Evolutionary conservation across 1,140 invertebrate species (phyloP).

Genomic region (Scylla paramamosain): DNA sequence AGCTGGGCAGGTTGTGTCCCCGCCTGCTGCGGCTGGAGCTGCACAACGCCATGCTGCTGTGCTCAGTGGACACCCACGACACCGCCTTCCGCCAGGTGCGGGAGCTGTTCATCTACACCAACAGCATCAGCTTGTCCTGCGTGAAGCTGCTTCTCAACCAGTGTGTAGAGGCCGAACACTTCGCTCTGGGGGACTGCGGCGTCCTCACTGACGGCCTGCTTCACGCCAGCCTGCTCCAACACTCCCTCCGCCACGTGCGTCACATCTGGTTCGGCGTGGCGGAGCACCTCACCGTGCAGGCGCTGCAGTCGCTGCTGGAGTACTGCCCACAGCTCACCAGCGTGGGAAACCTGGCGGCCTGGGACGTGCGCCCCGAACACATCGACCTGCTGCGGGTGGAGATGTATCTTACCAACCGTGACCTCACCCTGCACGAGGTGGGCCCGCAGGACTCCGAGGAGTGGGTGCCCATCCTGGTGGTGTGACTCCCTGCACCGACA

Average conservation of each 20-base stretch:
- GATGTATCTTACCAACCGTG: constrained; percentile 51
- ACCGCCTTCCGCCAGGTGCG: constrained; percentile 33
- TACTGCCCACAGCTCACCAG: constrained; percentile 61
- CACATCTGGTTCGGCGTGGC: constrained; percentile 64
- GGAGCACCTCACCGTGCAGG: constrained; percentile 44
- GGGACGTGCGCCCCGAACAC: constrained; percentile 59
- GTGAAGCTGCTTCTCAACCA: constrained; percentile 54
- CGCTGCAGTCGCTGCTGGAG: constrained; percentile 52
- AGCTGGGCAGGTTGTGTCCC: constrained; percentile 58
- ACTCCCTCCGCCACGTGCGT: constrained; percentile 38
- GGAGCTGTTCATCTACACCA: constrained; percentile 60
- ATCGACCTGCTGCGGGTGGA: constrained; percentile 60
- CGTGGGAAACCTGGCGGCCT: constrained; percentile 65
- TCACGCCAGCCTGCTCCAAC: constrained; percentile 10
- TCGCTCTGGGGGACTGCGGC: constrained; percentile 58
- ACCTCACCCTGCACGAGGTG: constrained; percentile 58
- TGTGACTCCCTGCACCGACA: background rate
- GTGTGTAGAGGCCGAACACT: constrained; percentile 51
- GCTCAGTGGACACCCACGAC: background rate
- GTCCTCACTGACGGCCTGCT: constrained; percentile 49
- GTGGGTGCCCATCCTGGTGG: constrained; percentile 50
- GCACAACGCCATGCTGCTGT: constrained; percentile 27
- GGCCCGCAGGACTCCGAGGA: constrained; percentile 45
- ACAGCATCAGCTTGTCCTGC: constrained; percentile 30
- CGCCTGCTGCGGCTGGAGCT: constrained; percentile 57